These are phyloP conservation scores for Sphenodon punctatus DNA, from an alignment of 2,797 vertebrate genomes.

Conservation along the genomic window DNA sequence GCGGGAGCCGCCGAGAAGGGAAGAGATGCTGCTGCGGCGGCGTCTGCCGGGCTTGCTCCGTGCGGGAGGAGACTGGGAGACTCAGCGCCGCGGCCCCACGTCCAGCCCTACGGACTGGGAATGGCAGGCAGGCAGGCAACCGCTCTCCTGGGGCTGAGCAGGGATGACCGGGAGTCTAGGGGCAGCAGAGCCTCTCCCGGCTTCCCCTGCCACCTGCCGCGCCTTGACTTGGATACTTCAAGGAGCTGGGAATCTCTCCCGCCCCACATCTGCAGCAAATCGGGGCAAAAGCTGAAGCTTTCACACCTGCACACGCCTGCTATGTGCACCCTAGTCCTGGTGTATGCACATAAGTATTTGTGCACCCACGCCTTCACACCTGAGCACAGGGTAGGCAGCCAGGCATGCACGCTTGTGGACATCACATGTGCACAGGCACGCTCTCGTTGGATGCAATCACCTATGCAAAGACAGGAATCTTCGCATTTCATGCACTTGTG, in stretches of 20 bases:
- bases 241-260: too few species aligned
- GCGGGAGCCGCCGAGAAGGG: neutral
- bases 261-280: too few species aligned
- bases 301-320: neutral
- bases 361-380: neutral
- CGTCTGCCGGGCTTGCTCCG: neutral
- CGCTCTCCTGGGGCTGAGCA: neutral
- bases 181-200: neutral
- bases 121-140: neutral
- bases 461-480: too few species aligned
- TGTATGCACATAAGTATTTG: neutral
- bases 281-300: too few species aligned
- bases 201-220: neutral
- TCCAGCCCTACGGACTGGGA: neutral
- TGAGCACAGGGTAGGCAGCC: too few species aligned
- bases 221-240: too few species aligned
- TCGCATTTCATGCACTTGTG: too few species aligned
- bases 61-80: neutral
- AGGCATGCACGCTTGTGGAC: too few species aligned
- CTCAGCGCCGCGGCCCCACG: neutral
- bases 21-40: neutral
- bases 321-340: neutral
- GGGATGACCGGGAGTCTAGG: neutral
- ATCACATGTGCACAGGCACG: neutral
- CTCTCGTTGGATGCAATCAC: too few species aligned